Base-by-base conservation (phyloP, 2,888 invertebrate genomes). In the Nasonia oneida region DNA sequence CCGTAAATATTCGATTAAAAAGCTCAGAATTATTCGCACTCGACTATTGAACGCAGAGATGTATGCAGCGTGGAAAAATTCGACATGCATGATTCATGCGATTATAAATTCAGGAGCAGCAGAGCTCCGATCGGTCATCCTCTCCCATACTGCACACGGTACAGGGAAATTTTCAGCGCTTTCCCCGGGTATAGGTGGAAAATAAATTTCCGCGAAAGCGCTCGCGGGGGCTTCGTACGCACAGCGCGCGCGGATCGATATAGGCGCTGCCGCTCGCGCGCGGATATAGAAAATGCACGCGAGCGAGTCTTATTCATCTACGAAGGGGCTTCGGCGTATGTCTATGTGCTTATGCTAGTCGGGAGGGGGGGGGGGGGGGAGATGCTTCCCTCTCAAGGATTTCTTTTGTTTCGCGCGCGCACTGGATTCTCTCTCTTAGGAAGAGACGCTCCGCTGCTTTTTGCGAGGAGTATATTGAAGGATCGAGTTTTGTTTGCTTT, bases 171-270 rank as follows among this genome's bases (percentile, higher is more conserved):
- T 37, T 70, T 76, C 76, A 53, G 29, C 73, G 29, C n/a, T 47
- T 23, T 50, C 37, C 37, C 47, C 37, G 57, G 57, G 39, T 39
- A 29, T 29, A 37, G 57, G 70, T 18, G 57, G 83, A 83, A 83
- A 83, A 83, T 83, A 70, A 83, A 82, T 83, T 83, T 77, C 71
- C 83, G 29, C 70, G 57, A 42, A 77, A 76, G 77, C 77, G 57
- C 83, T 57, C 33, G 77, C 37, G 53, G 83, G 76, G 8, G 39
- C 23, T 15, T 39, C n/a, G 42, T 39, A 39, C 42, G 29, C 3
- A 75, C 50, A 64, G 39, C 37, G 4, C 14, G 23, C 53, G 12
- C 12, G 67, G 81, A 81, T 81, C 81, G 74, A 81, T 81, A 81
- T 14, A 71, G n/a, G 29, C 57, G 39, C 14, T 47, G 75, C 61